Evolutionary conservation across 2,113 vertebrate genomes (phyloP).

Genomic region (Colossoma macropomum): DNA sequence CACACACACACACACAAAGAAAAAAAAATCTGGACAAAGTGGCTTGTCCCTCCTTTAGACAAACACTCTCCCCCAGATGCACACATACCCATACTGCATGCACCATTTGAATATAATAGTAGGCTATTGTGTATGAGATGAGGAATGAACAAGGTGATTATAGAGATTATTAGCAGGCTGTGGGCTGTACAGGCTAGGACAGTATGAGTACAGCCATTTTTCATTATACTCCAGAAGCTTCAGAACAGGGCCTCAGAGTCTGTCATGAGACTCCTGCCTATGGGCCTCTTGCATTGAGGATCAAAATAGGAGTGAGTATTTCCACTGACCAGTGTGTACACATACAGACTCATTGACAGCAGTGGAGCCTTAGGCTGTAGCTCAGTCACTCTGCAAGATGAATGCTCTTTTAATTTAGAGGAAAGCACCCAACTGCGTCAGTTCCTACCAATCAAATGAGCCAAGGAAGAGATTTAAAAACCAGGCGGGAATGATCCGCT

Average conservation of each 20-base stretch:
- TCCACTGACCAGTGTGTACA: neutral
- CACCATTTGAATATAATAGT: slow-evolving; percentile 73
- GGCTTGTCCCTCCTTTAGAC: neutral
- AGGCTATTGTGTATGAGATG: slow-evolving; percentile 59
- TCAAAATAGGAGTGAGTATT: slow-evolving; percentile 13
- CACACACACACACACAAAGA: slow-evolving; percentile 33
- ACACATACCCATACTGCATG: slow-evolving; percentile 54
- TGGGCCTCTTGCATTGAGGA: slow-evolving; percentile 8
- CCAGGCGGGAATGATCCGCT: neutral
- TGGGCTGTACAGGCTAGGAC: slow-evolving; percentile 28
- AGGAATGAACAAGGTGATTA: slow-evolving; percentile 47
- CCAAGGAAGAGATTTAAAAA: slow-evolving; percentile 11
- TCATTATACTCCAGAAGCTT: slow-evolving; percentile 65
- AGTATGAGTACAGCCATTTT: slow-evolving; percentile 58
- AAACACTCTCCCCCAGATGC: neutral
- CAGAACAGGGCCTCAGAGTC: slow-evolving; percentile 16
- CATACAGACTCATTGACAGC: slow-evolving; percentile 19
- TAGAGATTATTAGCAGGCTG: neutral
- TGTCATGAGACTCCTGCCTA: neutral
- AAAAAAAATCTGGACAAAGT: neutral
- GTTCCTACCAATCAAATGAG: slow-evolving; percentile 36
- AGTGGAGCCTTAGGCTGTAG: slow-evolving; percentile 13
- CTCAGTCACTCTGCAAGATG: slow-evolving; percentile 22
- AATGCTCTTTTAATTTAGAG: slow-evolving; percentile 30
- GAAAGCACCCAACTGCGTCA: slow-evolving; percentile 18